Evolutionary conservation across 2,113 vertebrate genomes (phyloP).

Genomic region (Alligator mississippiensis): DNA sequence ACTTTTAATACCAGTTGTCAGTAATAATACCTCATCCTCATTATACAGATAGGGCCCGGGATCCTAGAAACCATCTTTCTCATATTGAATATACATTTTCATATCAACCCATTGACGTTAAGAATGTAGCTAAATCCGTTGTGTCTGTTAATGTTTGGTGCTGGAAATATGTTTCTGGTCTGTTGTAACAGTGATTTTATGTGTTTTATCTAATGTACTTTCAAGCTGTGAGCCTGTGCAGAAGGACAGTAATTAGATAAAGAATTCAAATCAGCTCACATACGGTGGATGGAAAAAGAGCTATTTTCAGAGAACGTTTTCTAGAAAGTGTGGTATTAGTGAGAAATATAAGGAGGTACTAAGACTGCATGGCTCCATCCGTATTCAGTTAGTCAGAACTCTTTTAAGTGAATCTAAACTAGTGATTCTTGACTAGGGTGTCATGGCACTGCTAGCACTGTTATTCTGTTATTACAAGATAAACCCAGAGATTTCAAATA

Average conservation of each 20-base stretch:
- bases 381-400: background rate
- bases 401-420: background rate
- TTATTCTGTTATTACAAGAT: no score
- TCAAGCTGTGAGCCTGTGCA: background rate
- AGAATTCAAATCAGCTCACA: background rate
- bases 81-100: background rate
- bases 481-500: no score
- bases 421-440: no score
- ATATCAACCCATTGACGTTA: slow-evolving; percentile 12
- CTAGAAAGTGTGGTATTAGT: background rate
- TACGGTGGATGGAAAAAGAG: background rate
- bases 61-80: background rate
- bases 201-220: background rate
- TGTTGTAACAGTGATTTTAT: background rate
- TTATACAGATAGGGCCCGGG: background rate
- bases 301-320: background rate
- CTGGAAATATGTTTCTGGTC: background rate
- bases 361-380: background rate
- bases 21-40: background rate
- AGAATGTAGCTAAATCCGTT: background rate
- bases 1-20: background rate
- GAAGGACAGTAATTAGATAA: background rate
- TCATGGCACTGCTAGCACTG: no score
- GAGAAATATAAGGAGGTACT: background rate
- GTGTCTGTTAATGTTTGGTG: background rate